Evolutionary conservation across 92 coral and sea anemone genomes (phyloP).

Genomic region (Phenganax marumi): DNA sequence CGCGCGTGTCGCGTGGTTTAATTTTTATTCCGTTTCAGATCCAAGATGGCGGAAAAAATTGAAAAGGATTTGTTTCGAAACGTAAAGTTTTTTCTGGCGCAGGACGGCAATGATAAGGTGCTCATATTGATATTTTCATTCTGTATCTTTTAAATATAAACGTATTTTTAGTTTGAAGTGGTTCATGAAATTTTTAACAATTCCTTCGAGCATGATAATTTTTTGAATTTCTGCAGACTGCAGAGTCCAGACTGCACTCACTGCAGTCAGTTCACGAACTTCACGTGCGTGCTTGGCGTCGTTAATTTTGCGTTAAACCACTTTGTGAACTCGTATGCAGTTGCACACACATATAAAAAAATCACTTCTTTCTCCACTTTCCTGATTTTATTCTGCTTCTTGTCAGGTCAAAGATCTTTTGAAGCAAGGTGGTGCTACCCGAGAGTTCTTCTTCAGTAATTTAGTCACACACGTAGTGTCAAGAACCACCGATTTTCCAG

Average conservation of each 20-base stretch:
- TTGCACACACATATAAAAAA: background rate
- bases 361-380: background rate
- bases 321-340: no score
- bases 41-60: constrained; percentile 22
- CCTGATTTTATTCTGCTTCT: background rate
- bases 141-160: background rate
- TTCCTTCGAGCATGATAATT: no score
- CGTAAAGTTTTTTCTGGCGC: constrained; percentile 68
- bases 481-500: constrained; percentile 67
- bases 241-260: no score
- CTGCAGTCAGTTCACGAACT: no score
- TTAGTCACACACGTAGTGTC: constrained; percentile 90
- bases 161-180: no score
- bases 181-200: no score
- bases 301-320: no score
- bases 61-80: constrained; percentile 54
- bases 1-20: constrained; percentile 8
- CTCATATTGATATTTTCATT: background rate
- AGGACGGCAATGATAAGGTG: constrained; percentile 73
- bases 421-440: constrained; percentile 85
- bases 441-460: constrained; percentile 92
- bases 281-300: no score
- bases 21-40: background rate
- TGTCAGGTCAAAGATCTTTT: constrained; percentile 73
- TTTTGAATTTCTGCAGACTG: no score